Evolutionary conservation across 2,797 vertebrate genomes (phyloP), one percentile per base, ranked within the genome.

Genomic region (Lithobates sylvaticus): DNA sequence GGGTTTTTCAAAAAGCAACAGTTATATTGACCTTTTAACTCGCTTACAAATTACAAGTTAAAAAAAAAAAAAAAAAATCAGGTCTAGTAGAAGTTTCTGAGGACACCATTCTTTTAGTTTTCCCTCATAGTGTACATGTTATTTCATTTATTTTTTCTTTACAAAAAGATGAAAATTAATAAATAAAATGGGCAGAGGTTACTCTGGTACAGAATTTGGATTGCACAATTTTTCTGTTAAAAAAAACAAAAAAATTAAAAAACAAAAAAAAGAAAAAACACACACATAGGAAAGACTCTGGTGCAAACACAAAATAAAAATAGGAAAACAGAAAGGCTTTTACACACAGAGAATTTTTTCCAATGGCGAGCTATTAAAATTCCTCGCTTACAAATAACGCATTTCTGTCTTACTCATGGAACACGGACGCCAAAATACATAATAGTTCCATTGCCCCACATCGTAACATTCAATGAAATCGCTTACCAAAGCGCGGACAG

Each of bases 401-500:
- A 10, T 26, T 69, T 34, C 58, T 42, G n/a, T 27, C 23, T 12
- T 26, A 32, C 67, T 80, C 29, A 5, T 8, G 47, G 65, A 67
- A 79, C 77, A 68, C 5, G 65, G 58, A 83, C 72, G 32, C 7
- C 32, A 34, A 42, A 58, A 75, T 65, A 67, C 70, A 36, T 18
- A 47, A 32, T 42, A 9, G 42, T 36, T 83, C 34, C 58, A 10
- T 44, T 12, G 64, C 61, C 16, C 50, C 81, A 32, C 42, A 27
- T 27, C 64, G n/a, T 54, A 44, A 84, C 83, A 84, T 78, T 84
- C 83, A 71, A 29, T 21, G 73, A 44, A 69, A 70, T 88, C 88
- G 84, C 80, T 83, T 23, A 47, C 73, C 88, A 76, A 90, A 88
- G 88, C 23, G 44, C 89, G 75, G 89, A 90, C 76, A 90, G 91